phyloP scores from a whole-genome alignment of 2,113 vertebrate species.

The Takifugu bimaculatus region DNA sequence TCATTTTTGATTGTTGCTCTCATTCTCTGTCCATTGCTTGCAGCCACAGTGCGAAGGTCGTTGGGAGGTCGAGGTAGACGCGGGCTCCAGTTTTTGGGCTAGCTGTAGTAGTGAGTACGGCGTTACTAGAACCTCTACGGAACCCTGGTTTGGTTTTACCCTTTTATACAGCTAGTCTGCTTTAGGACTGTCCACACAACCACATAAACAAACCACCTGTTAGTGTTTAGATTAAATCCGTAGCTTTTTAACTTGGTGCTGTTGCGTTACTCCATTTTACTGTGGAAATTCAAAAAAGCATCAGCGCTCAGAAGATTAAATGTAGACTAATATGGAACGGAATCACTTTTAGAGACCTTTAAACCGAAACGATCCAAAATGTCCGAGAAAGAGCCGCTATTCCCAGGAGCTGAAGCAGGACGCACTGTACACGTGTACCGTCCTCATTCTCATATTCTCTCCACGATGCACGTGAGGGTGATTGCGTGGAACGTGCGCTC shows the following conservation, averaged over 20 bases:
- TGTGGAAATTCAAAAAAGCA: no score
- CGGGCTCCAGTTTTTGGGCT: slow-evolving; percentile 77
- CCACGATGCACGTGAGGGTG: slow-evolving; percentile 5
- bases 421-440: slow-evolving; percentile 31
- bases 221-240: no score
- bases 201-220: slow-evolving; percentile 19
- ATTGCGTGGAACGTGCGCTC: neutral
- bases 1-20: slow-evolving; percentile 64
- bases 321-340: no score
- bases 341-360: no score
- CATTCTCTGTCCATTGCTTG: slow-evolving; percentile 83
- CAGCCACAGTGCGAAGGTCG: slow-evolving; percentile 90
- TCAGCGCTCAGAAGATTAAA: no score
- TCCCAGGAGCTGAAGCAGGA: slow-evolving; percentile 32
- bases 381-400: slow-evolving; percentile 10
- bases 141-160: slow-evolving; percentile 53
- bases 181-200: slow-evolving; percentile 34
- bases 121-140: slow-evolving; percentile 67
- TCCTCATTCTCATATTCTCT: slow-evolving; percentile 26
- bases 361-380: slow-evolving; percentile 12
- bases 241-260: no score
- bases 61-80: slow-evolving; percentile 95
- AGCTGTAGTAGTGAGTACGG: slow-evolving; percentile 84
- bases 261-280: no score
- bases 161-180: slow-evolving; percentile 33